Conservation (phyloP, 2,888 invertebrate genomes). For the Synanthedon formicaeformis region DNA sequence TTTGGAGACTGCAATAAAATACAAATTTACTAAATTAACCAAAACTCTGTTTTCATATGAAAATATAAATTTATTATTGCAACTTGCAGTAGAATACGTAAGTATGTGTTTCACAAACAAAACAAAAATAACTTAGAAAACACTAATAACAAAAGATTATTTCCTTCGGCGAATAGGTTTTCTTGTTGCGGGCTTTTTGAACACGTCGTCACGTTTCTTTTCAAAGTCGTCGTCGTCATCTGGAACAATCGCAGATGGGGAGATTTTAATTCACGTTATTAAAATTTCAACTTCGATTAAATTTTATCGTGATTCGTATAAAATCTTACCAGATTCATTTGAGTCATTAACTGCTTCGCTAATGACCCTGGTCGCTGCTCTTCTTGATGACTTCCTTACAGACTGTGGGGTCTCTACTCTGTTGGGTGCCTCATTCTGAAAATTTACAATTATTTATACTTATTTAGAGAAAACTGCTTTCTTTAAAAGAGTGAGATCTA, state of each 20-base stretch:
- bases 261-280: too few relatives aligned
- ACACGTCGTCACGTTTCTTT: slow-evolving; percentile 43
- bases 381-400: slow-evolving; percentile 47
- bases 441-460: slow-evolving; percentile 3
- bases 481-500: too few relatives aligned
- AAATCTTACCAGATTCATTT: slow-evolving; percentile 49
- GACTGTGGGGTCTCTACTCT: slow-evolving; percentile 35
- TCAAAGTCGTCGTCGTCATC: slow-evolving; percentile 54
- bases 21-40: too few relatives aligned
- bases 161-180: slow-evolving; percentile 48
- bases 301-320: too few relatives aligned
- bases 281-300: too few relatives aligned
- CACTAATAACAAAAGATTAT: slow-evolving; percentile 11
- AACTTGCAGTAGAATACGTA: too few relatives aligned
- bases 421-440: slow-evolving; percentile 50
- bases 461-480: too few relatives aligned
- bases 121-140: too few relatives aligned
- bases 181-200: slow-evolving; percentile 54
- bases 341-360: slow-evolving; percentile 29
- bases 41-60: too few relatives aligned
- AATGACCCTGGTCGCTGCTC: slow-evolving; percentile 27
- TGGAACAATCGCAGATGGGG: slow-evolving; percentile 16
- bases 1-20: too few relatives aligned
- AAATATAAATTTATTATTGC: too few relatives aligned
- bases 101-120: too few relatives aligned